These are phyloP conservation scores for Rhabditoides inermis DNA, from an alignment of 2,888 invertebrate genomes.

Conservation along the genomic window DNA sequence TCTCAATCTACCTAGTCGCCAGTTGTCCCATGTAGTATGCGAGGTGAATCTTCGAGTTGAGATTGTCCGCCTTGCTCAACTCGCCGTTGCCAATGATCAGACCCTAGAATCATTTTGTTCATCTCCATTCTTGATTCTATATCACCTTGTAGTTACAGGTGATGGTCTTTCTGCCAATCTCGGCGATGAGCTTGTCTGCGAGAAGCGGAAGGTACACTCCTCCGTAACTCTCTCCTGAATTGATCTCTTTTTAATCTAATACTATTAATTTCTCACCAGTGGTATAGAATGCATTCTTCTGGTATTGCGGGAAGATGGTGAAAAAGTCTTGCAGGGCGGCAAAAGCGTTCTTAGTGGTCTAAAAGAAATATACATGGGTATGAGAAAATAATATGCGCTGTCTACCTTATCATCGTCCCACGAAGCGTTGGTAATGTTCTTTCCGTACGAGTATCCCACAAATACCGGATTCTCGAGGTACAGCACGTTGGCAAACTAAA, in stretches of 20 bases:
- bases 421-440: too few species aligned
- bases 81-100: constrained; percentile 37
- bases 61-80: constrained; percentile 21
- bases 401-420: constrained; percentile 35
- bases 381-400: too few species aligned
- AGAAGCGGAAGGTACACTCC: too few species aligned
- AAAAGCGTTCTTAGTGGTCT: constrained; percentile 54
- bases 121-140: too few species aligned
- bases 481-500: constrained; percentile 56
- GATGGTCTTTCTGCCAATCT: too few species aligned
- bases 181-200: too few species aligned
- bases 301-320: constrained; percentile 53
- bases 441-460: constrained; percentile 58
- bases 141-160: too few species aligned
- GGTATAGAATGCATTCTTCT: constrained; percentile 52
- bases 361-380: constrained; percentile 5
- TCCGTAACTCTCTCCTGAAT: too few species aligned
- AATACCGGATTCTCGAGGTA: constrained; percentile 59
- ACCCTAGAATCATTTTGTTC: constrained; percentile 21
- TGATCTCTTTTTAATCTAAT: too few species aligned
- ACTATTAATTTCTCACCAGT: too few species aligned
- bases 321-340: constrained; percentile 55
- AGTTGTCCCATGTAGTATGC: constrained; percentile 33
- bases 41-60: constrained; percentile 28
- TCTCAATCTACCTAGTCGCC: too few species aligned